A percentile compares a stretch with the other conserved stretches of the same genome.
phyloP scores from a whole-genome alignment of 92 coral and sea anemone genomes.

The Bergia sp. region DNA sequence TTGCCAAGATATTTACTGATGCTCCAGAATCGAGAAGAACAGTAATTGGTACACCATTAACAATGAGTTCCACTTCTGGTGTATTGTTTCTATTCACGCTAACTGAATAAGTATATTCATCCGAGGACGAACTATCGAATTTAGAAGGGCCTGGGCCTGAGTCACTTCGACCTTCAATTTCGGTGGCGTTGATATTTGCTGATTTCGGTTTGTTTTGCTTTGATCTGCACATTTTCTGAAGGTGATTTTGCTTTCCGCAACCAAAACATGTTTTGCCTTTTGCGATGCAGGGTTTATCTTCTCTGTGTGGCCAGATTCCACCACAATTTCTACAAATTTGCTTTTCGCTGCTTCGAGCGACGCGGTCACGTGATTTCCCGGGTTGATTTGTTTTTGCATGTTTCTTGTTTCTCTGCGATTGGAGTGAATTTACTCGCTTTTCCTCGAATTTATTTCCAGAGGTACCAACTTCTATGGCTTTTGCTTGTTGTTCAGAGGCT shows the following conservation, averaged over 20 bases:
- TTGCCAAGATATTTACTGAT: too few species aligned
- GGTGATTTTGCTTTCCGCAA: constrained; percentile 41
- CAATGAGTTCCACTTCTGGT: constrained; percentile 1
- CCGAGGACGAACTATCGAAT: neutral
- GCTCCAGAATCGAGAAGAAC: constrained; percentile 65
- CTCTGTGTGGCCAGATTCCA: constrained; percentile 44
- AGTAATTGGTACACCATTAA: constrained; percentile 25
- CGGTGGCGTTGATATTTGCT: constrained; percentile 34
- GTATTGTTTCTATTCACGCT: neutral
- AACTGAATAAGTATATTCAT: neutral
- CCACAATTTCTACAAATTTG: constrained; percentile 44
- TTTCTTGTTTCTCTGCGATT: neutral
- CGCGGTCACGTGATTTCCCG: neutral
- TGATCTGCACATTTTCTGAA: constrained; percentile 23
- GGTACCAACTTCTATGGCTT: constrained; percentile 22
- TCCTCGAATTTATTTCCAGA: neutral
- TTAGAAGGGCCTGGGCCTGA: neutral
- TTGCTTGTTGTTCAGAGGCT: constrained; percentile 46
- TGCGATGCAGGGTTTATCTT: constrained; percentile 28
- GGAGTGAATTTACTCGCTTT: constrained; percentile 15
- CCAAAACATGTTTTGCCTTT: constrained; percentile 40
- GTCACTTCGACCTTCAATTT: constrained; percentile 17
- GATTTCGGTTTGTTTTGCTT: constrained; percentile 36
- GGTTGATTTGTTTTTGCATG: neutral
- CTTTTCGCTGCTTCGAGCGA: neutral